A percentile compares a stretch with the other conserved stretches of the same genome.
Conservation (phyloP, 2,797 vertebrate species). For the Centroberyx gerrardi region DNA sequence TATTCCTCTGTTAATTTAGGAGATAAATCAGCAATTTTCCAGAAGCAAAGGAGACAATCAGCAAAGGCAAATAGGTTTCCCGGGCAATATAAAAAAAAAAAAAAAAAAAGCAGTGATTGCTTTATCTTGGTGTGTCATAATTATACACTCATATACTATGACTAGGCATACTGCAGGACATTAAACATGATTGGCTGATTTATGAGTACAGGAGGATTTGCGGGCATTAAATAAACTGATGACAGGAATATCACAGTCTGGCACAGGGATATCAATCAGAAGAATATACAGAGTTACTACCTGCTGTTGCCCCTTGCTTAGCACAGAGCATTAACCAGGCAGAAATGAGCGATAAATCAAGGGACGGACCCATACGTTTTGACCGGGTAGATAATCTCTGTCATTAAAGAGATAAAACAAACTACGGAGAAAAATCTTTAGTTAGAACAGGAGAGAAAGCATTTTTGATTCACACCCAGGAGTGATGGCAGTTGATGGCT, state of each 20-base stretch:
- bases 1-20: no score
- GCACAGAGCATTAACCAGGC: constrained; percentile 83
- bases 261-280: constrained; percentile 70
- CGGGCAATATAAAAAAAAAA: no score
- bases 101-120: no score
- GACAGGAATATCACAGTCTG: constrained; percentile 46
- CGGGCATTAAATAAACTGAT: constrained; percentile 40
- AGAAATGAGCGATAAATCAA: constrained; percentile 85
- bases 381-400: constrained; percentile 88
- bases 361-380: constrained; percentile 83
- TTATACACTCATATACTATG: constrained; percentile 1
- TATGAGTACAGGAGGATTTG: constrained; percentile 30
- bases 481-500: constrained; percentile 75
- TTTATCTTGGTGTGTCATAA: neutral
- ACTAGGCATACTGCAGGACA: constrained; percentile 9
- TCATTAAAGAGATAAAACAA: constrained; percentile 81
- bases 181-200: constrained; percentile 31
- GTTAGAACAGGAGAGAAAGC: constrained; percentile 79
- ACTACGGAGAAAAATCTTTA: constrained; percentile 81
- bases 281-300: constrained; percentile 82
- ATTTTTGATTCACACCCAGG: constrained; percentile 58
- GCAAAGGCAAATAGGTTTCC: no score
- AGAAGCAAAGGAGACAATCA: neutral
- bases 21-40: no score
- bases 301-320: constrained; percentile 82